Base-by-base conservation (phyloP, 2,797 vertebrate genomes). In the Mormyrops attenuatus region DNA sequence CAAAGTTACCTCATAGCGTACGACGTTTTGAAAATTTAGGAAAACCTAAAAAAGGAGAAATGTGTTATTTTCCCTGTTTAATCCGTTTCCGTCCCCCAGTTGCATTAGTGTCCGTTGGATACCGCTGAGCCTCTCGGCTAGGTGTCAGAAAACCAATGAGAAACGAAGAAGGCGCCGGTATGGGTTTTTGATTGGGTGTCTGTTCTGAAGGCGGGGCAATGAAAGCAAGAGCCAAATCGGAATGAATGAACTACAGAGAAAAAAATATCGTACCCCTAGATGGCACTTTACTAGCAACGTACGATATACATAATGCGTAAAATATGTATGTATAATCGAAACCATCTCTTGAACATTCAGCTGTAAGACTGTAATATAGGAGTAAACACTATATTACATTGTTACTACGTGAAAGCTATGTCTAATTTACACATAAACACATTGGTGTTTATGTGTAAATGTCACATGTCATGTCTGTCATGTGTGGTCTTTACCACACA, bases 1-100 rank as follows among this genome's bases (percentile, higher is more conserved):
- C 66, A 47, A 0, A 38, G 3, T 86, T 91, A 96, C 96, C 96
- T 96, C 96, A 97, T 97, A 94, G 95, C 92, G 95, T 96, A 97
- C 91, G 96, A 96, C 96, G 96, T 96, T 92, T 96, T 96, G 95
- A 91, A 92, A 13, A 30, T 90, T 93, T 17, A 89, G 86, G 7
- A n/a, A 84, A 66, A n/a, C 80, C 60, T 53, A 66, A 73, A 73
- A 60, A 38, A 66, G 38, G 90, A 89, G 80, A 88, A 90, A 90
- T 44, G 34, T 20, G 34, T 13, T 41, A 80, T 38, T 34, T 26
- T 13, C 34, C 52, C 7, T 8, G 30, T 6, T 30, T 30, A 9
- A 8, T 47, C 47, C 34, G 8, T 52, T 38, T 66, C 55, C 13
- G 30, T 86, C n/a, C 73, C 38, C 13, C 22, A 47, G 49, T 84